These are phyloP conservation scores for Nyctibius bracteatus DNA, from an alignment of 2,113 vertebrate species.

Conservation along the genomic window DNA sequence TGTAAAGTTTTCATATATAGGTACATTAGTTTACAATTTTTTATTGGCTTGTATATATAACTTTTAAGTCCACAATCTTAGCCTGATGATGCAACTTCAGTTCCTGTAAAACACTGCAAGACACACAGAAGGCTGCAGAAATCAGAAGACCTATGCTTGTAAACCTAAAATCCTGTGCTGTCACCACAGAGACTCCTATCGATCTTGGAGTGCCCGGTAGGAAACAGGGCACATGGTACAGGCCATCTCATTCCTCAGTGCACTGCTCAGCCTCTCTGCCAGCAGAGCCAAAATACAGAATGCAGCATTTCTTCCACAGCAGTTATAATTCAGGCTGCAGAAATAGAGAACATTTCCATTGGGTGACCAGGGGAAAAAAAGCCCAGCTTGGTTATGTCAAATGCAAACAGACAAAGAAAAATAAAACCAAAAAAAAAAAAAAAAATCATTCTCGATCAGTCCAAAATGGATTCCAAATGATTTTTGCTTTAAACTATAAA, in stretches of 20 bases:
- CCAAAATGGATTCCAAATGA: not conserved
- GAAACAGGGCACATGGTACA: not conserved
- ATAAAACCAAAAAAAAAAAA: not conserved
- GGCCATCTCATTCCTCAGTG: not conserved
- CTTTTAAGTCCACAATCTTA: not conserved
- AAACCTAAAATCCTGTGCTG: not conserved
- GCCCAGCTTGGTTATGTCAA: not conserved
- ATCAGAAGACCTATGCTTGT: not conserved
- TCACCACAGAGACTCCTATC: not conserved
- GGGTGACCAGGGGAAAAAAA: not conserved
- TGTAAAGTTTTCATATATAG: not conserved
- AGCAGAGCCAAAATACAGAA: not conserved
- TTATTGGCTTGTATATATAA: not conserved
- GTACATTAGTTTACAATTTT: not conserved
- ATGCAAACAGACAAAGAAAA: no score
- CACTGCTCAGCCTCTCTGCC: not conserved
- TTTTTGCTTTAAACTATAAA: not conserved
- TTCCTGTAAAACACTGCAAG: not conserved
- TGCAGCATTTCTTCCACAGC: not conserved
- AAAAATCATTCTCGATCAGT: not conserved
- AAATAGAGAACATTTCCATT: not conserved
- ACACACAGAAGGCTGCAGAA: not conserved
- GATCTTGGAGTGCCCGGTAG: rapidly evolving
- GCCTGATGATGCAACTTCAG: not conserved
- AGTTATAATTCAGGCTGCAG: not conserved